Evolutionary conservation across 2,113 vertebrate genomes (phyloP).

Genomic region (Syngnathoides biaculeatus): DNA sequence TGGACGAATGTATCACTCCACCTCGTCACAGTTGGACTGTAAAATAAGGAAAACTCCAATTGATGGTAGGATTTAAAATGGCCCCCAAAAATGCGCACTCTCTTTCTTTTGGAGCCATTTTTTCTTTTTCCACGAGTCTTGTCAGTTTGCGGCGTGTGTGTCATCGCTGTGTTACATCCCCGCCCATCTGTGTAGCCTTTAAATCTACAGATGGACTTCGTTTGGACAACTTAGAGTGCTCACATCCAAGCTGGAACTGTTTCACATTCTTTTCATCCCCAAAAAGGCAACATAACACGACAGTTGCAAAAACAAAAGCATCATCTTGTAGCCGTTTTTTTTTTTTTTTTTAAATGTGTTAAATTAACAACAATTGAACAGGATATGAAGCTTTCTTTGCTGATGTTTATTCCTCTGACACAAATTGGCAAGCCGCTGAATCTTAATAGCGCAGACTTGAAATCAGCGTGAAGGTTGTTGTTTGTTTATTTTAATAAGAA

Average conservation of each 20-base stretch:
- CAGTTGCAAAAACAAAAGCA: slow-evolving; percentile 12
- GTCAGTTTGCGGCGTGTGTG: slow-evolving; percentile 22
- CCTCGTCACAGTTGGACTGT: background rate
- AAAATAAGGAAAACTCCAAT: background rate
- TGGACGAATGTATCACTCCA: background rate
- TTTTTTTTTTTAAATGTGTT: background rate
- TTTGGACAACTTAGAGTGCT: slow-evolving; percentile 2
- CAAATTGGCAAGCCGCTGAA: slow-evolving; percentile 38
- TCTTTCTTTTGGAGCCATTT: background rate
- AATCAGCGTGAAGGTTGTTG: slow-evolving; percentile 41
- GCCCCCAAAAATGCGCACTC: background rate
- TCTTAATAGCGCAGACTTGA: slow-evolving; percentile 32
- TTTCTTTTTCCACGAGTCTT: background rate
- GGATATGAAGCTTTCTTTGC: slow-evolving; percentile 21
- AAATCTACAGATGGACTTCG: slow-evolving; percentile 26
- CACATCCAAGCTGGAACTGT: slow-evolving; percentile 13
- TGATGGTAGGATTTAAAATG: background rate
- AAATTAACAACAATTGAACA: slow-evolving; percentile 22
- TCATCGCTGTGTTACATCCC: slow-evolving; percentile 32
- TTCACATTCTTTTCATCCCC: background rate
- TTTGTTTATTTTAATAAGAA: slow-evolving; percentile 63
- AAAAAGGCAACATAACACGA: background rate
- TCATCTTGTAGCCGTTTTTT: slow-evolving; percentile 8
- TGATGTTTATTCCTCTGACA: slow-evolving; percentile 45
- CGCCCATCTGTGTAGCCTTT: slow-evolving; percentile 26